Evolutionary conservation across 2,797 vertebrate genomes (phyloP).

Genomic region (Characodon lateralis): DNA sequence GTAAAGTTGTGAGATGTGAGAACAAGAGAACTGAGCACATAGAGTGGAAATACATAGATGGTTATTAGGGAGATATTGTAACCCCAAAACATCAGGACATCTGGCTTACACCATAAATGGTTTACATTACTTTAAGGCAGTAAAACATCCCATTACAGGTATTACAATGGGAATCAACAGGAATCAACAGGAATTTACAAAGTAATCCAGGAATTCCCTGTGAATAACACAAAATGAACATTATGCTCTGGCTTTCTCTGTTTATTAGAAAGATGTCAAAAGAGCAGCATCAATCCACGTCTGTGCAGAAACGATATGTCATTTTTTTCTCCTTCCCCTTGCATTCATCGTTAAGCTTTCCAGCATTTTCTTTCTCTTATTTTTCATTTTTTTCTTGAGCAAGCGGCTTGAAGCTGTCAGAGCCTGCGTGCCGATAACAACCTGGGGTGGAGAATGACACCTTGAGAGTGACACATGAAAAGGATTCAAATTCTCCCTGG

Average conservation of each 20-base stretch:
- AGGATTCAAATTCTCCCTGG: slow-evolving; percentile 85
- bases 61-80: not conserved
- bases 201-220: slow-evolving; percentile 73
- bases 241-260: slow-evolving; percentile 56
- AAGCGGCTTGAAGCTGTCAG: slow-evolving; percentile 88
- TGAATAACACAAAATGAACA: slow-evolving; percentile 60
- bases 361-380: slow-evolving; percentile 39
- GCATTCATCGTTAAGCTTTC: slow-evolving; percentile 70
- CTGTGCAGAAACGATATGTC: slow-evolving; percentile 72
- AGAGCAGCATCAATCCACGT: slow-evolving; percentile 65
- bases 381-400: slow-evolving; percentile 52
- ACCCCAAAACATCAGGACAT: not conserved
- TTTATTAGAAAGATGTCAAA: slow-evolving; percentile 67
- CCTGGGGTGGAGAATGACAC: slow-evolving; percentile 89
- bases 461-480: slow-evolving; percentile 91
- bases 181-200: slow-evolving; percentile 63
- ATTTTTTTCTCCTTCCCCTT: slow-evolving; percentile 64
- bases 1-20: not conserved
- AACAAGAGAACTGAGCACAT: not conserved
- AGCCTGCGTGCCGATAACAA: slow-evolving; percentile 85
- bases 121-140: slow-evolving; percentile 43
- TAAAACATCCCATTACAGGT: slow-evolving; percentile 38
- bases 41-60: not conserved
- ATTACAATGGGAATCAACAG: slow-evolving; percentile 49
- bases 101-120: not conserved